Base-by-base conservation (phyloP, 2,797 vertebrate genomes). In the Pelobates cultripes region DNA sequence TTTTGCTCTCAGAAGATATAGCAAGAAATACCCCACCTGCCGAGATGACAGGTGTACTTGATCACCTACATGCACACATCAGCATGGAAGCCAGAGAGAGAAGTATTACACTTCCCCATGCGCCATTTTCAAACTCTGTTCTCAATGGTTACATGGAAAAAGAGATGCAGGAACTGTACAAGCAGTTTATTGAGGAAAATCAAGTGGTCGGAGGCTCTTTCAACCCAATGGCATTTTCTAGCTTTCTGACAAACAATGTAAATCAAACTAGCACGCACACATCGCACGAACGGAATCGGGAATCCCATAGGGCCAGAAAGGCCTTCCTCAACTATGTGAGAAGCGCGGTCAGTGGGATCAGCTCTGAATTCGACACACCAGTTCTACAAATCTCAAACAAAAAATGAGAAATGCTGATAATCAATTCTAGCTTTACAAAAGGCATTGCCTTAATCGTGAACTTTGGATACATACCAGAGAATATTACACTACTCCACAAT, bases 131-230 rank as follows among this genome's bases (percentile, higher is more conserved):
- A 8, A 96, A 94, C 90, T 98, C 96, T 0, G 5, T 89, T 55
- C 92, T 99, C 84, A 97, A 97, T 40, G 93, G 90, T 17, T 94
- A 97, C 71, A 89, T 98, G 91, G 96, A 96, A 70, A 93, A 90
- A 55, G 94, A 97, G 87, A 88, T 98, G 67, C 90, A 93, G 4
- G 95, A 98, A 88, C 90, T 98, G 17, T 97, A 97, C 75, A 94
- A 97, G 80, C 91, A 96, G 84, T 92, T 97, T 83, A 91, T 97
- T 88, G 96, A 96, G 63, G 97, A 98, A 82, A 95, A 92, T 84
- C 83, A 97, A 86, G 93, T 92, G 61, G 91, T 92, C 0, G 92
- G 89, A 67, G 79, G 78, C 8, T 94, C 92, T 15, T 85, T 90
- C 76, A 93, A 81, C 88, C 93, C 86, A 83, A 87, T 92, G 86